Base-by-base conservation (phyloP, 2,797 vertebrate genomes). In the Vespertilio murinus region DNA sequence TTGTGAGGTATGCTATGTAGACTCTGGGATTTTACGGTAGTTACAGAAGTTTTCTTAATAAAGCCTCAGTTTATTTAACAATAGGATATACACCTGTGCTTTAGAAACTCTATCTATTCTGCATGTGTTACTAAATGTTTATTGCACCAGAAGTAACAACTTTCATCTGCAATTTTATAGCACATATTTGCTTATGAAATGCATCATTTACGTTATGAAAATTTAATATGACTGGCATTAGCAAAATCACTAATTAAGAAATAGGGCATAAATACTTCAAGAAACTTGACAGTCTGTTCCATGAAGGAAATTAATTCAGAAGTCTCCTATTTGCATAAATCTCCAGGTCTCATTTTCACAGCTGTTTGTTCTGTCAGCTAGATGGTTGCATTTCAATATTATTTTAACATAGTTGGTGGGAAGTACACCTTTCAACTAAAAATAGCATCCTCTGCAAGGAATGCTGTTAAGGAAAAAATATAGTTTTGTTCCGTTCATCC, bases 351-450 rank as follows among this genome's bases (percentile, higher is more conserved):
- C 94, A 88, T 98, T 98, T 98, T 97, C 97, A 97, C 98, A 98
- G 98, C 97, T 98, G 98, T 98, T 98, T 97, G 97, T 97, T 98
- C 97, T 98, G 97, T 98, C 98, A 98, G 96, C 96, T 97, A 97
- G 96, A 97, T 87, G 94, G 97, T 96, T 98, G 97, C 97, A 96
- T 98, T 98, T 98, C 97, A 98, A 98, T 98, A 98, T 98, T 95
- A 97, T 98, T 98, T 98, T 97, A 98, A 97, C 98, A 97, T 98
- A 98, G 98, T 98, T 78, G 95, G 95, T 96, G 88, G 96, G 94
- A 98, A 98, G 93, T 97, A 88, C 95, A 98, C 97, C 97, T 98
- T 98, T 98, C 96, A 97, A 93, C 98, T 98, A 98, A 98, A 98
- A 98, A 98, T 98, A 98, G 67, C 94, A 96, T 86, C 30, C 93